Conservation (phyloP, 2,888 invertebrate genomes). For the Eustalomyia histrio region DNA sequence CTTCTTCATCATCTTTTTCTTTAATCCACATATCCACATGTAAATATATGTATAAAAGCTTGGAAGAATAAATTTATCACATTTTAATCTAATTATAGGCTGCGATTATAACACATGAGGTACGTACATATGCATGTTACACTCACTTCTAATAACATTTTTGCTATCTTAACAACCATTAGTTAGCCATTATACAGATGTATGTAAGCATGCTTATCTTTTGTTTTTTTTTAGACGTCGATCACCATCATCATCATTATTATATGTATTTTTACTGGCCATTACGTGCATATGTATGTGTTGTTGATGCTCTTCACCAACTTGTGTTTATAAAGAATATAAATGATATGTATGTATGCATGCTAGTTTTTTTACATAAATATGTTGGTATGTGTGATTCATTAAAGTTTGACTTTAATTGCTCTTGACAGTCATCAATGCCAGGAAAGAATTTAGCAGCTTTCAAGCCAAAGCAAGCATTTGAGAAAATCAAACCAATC, state of each 20-base stretch:
- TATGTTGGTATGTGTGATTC: constrained; percentile 15
- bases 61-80: constrained; percentile 20
- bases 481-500: constrained; percentile 37
- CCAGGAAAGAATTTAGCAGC: neutral
- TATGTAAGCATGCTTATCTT: constrained; percentile 26
- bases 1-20: neutral
- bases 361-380: neutral
- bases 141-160: constrained; percentile 25
- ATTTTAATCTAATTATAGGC: constrained; percentile 42
- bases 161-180: constrained; percentile 55
- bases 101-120: constrained; percentile 21
- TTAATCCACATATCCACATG: constrained; percentile 4
- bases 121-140: constrained; percentile 10
- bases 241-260: constrained; percentile 56
- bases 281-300: constrained; percentile 26
- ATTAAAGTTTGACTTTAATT: constrained; percentile 76
- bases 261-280: constrained; percentile 53
- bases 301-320: neutral
- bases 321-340: no score
- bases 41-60: constrained; percentile 14
- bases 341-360: no score
- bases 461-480: neutral
- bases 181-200: constrained; percentile 52
- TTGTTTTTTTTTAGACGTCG: constrained; percentile 40
- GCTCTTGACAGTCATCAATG: constrained; percentile 77